phyloP scores from a whole-genome alignment of 2,113 vertebrate species.

The Spea bombifrons region DNA sequence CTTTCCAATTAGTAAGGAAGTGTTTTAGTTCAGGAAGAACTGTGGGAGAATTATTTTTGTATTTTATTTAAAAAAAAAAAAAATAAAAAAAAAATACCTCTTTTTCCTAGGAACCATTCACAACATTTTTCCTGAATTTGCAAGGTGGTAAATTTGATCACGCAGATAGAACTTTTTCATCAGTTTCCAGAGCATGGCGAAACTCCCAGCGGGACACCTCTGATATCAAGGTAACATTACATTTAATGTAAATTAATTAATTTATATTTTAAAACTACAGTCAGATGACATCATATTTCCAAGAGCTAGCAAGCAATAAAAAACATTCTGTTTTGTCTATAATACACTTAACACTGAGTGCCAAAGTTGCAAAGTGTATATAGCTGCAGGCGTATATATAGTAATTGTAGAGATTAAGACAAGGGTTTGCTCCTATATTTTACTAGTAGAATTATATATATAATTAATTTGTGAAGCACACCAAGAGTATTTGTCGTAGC shows the following conservation, averaged over 20 bases:
- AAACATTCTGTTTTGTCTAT: background rate
- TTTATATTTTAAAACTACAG: background rate
- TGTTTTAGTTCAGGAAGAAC: too few species aligned
- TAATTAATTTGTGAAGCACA: too few species aligned
- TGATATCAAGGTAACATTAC: conserved; percentile 87
- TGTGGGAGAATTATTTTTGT: too few species aligned
- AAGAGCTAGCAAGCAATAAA: background rate
- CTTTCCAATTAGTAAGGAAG: too few species aligned
- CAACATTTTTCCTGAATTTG: conserved; percentile 93
- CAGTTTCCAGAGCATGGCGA: conserved; percentile 90
- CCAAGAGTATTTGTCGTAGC: too few species aligned
- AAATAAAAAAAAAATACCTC: background rate
- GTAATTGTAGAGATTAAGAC: too few species aligned
- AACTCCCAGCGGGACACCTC: conserved; percentile 97
- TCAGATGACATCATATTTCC: background rate
- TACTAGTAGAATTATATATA: too few species aligned
- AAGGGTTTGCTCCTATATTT: too few species aligned
- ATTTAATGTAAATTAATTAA: background rate
- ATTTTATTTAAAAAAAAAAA: too few species aligned
- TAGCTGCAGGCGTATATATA: too few species aligned
- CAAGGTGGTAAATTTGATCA: conserved; percentile 99
- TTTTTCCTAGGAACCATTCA: conserved; percentile 86
- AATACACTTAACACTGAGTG: background rate
- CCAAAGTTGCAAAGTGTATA: background rate
- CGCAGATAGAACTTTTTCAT: conserved; percentile 94